A percentile compares a stretch with the other conserved stretches of the same genome.
Conservation (phyloP, 2,888 invertebrate species). For the Aplocera efformata region DNA sequence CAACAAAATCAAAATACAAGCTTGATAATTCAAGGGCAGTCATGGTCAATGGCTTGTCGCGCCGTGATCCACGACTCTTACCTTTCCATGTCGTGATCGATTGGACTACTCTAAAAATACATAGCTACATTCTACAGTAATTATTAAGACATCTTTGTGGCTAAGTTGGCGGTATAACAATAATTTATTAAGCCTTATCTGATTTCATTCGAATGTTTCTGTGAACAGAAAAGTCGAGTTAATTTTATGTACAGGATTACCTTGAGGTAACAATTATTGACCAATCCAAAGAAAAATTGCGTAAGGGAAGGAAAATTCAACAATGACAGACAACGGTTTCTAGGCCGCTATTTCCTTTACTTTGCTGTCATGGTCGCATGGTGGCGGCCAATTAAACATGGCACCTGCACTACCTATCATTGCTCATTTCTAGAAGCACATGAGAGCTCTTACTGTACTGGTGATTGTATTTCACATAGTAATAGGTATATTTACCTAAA, state of each 20-base stretch:
- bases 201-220: too few species aligned
- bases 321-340: conserved; percentile 42
- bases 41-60: too few species aligned
- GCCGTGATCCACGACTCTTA: too few species aligned
- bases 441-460: conserved; percentile 36
- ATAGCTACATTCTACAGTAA: too few species aligned
- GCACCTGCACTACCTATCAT: conserved; percentile 13
- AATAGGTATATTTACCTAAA: conserved; percentile 46
- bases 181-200: too few species aligned
- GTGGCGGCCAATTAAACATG: conserved; percentile 33
- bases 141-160: too few species aligned
- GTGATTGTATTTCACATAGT: conserved; percentile 39
- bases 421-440: conserved; percentile 14
- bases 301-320: conserved; percentile 49
- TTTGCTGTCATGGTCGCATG: conserved; percentile 47
- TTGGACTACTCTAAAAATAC: too few species aligned
- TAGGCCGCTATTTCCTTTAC: conserved; percentile 56
- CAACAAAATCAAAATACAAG: too few species aligned
- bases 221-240: too few species aligned
- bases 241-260: not conserved
- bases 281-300: conserved; percentile 25
- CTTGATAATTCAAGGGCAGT: too few species aligned
- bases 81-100: too few species aligned
- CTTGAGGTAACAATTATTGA: not conserved
- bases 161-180: too few species aligned